Base-by-base conservation (phyloP, 2,888 invertebrate genomes). In the Osmoderma eremita region DNA sequence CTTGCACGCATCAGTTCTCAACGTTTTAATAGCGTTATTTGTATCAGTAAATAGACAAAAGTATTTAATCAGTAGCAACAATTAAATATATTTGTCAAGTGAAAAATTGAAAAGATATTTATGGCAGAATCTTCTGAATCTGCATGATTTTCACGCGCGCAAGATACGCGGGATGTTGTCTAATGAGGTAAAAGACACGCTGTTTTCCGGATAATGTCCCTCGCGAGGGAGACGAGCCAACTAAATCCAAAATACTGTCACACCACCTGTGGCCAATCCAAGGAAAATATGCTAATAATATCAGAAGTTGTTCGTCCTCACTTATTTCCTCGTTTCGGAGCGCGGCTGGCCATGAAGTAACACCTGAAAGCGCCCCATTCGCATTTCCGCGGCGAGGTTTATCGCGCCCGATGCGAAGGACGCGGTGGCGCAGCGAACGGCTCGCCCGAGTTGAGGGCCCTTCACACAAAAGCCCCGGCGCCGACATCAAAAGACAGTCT, bases 271-370 rank as follows among this genome's bases (percentile, higher is more conserved):
- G 72, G 69, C 73, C 72, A 71, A 74, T n/a, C 73, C 71, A 71
- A 70, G 72, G 74, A 74, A 78, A 78, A 75, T 78, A 78, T 78
- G 78, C 77, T 78, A 78, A 78, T 78, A 76, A 75, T 71, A 73
- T 74, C 75, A 74, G 70, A 75, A 77, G 77, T 78, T 77, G 77
- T 76, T 74, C 74, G 72, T 75, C 76, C 73, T 73, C 77, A 72
- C 73, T 73, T 74, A 74, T 74, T 72, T 69, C 69, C 71, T 74
- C 74, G 77, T 77, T 76, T 74, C 58, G 73, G 72, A 71, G 72
- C 73, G 72, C 73, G 74, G 72, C 72, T 74, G 75, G 74, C 72
- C 76, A 73, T 71, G 71, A 73, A 73, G 76, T 76, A 77, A 77
- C 77, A 77, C 78, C 77, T 77, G 77, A 77, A 71, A 77, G 75